phyloP scores from a whole-genome alignment of 2,797 vertebrate species.

The Amazona finschi region DNA sequence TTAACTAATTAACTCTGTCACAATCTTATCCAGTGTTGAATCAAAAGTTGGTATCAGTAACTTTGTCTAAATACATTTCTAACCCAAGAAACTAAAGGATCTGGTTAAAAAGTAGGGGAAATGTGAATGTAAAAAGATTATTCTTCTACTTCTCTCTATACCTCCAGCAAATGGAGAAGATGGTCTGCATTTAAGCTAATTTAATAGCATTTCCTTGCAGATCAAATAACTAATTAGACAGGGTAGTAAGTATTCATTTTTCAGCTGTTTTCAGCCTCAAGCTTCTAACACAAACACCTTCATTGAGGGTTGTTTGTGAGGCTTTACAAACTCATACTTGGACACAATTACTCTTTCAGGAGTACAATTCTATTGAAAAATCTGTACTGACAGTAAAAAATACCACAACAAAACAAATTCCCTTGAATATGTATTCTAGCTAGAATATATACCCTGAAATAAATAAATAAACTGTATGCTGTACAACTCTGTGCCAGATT shows the following conservation, averaged over 20 bases:
- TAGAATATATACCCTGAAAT: background rate
- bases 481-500: background rate
- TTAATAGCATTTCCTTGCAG: background rate
- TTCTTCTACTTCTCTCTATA: background rate
- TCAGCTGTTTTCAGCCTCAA: background rate
- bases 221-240: background rate
- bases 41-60: background rate
- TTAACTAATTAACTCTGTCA: background rate
- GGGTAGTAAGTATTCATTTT: background rate
- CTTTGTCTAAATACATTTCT: background rate
- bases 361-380: background rate
- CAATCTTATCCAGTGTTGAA: background rate
- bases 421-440: background rate
- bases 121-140: background rate
- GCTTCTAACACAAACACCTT: background rate
- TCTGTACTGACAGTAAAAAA: background rate
- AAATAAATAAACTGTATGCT: background rate
- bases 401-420: background rate
- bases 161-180: background rate
- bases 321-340: background rate
- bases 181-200: background rate
- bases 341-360: background rate
- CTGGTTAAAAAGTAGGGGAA: background rate
- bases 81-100: background rate
- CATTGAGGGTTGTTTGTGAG: background rate